phyloP scores from a whole-genome alignment of 2,113 vertebrate species.

The Abramis brama region DNA sequence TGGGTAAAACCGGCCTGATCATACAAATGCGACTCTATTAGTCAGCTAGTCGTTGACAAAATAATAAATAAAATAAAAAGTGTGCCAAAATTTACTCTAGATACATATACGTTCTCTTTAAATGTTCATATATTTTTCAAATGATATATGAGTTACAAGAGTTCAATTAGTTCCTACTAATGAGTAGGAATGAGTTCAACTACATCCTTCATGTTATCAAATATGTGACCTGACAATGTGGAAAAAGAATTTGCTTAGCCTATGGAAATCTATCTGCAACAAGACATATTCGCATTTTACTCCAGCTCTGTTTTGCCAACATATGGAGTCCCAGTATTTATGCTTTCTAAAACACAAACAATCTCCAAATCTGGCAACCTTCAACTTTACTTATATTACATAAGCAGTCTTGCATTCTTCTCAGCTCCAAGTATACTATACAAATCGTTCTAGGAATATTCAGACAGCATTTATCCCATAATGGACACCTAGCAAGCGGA shows the following conservation, averaged over 20 bases:
- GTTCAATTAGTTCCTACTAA: background rate
- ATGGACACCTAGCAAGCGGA: background rate
- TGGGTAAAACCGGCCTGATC: no score
- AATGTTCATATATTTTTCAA: background rate
- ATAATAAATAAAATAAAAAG: no score
- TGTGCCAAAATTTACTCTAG: background rate
- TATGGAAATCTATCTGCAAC: constrained; percentile 11
- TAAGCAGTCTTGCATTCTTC: background rate
- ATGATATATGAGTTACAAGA: background rate
- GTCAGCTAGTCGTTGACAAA: no score
- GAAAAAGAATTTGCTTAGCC: constrained; percentile 10
- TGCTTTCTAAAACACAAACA: background rate
- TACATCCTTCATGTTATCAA: background rate
- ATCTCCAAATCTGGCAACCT: constrained; percentile 10
- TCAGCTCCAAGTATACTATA: no score
- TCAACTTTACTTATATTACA: background rate
- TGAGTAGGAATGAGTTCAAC: no score
- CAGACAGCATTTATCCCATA: background rate
- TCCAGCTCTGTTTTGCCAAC: constrained; percentile 22
- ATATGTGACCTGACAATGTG: background rate
- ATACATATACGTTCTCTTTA: background rate
- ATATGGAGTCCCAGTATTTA: constrained; percentile 34
- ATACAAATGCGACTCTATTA: no score
- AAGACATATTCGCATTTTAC: constrained; percentile 9
- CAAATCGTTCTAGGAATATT: background rate